Conservation (phyloP, 2,888 invertebrate genomes). For the Synanthedon andrenaeformis region DNA sequence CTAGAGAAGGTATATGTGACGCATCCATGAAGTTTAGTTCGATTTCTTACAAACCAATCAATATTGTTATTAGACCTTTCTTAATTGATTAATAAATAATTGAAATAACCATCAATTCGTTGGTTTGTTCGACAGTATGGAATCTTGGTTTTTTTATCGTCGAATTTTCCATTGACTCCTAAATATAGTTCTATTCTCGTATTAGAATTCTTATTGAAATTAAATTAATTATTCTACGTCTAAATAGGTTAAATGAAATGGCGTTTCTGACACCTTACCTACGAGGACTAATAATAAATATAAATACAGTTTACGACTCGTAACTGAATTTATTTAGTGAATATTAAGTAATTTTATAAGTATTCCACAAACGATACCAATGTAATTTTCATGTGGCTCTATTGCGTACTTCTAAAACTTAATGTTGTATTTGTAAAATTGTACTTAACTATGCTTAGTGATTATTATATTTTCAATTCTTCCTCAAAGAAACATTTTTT, state of each 20-base stretch:
- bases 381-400: slow-evolving; percentile 41
- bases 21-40: not conserved
- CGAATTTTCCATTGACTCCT: too few species aligned
- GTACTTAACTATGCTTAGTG: slow-evolving; percentile 59
- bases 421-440: slow-evolving; percentile 60
- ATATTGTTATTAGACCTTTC: too few species aligned
- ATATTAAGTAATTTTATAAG: slow-evolving; percentile 17
- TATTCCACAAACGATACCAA: slow-evolving; percentile 48
- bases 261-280: too few species aligned
- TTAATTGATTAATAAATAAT: too few species aligned
- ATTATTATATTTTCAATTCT: slow-evolving; percentile 28
- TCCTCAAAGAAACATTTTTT: slow-evolving; percentile 12
- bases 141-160: too few species aligned
- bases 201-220: too few species aligned
- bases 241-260: too few species aligned
- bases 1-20: slow-evolving; percentile 26
- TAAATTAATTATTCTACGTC: too few species aligned
- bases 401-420: slow-evolving; percentile 49
- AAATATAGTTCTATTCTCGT: too few species aligned
- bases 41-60: too few species aligned
- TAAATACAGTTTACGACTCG: slow-evolving; percentile 27
- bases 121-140: too few species aligned
- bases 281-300: slow-evolving; percentile 7
- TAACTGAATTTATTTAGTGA: slow-evolving; percentile 13
- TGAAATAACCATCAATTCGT: too few species aligned